Evolutionary conservation across 1,140 invertebrate genomes (phyloP).

Genomic region (Drosophila cardini): DNA sequence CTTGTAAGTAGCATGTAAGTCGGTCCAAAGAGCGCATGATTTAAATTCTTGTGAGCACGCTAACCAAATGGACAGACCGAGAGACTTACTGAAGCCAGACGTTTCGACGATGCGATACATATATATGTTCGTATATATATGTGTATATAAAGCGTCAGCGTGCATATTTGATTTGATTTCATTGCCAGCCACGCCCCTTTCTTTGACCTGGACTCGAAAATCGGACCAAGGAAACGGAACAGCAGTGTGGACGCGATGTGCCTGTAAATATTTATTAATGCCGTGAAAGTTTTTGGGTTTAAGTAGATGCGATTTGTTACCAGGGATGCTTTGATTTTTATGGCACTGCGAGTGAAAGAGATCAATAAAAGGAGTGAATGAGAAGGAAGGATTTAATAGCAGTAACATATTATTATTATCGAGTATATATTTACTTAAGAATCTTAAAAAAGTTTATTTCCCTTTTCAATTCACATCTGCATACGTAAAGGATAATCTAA

Average conservation of each 20-base stretch:
- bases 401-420: slow-evolving; percentile 34
- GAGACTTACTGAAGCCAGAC: slow-evolving; percentile 16
- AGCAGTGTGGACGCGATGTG: slow-evolving; percentile 68
- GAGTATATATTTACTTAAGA: slow-evolving; percentile 21
- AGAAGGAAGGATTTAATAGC: neutral
- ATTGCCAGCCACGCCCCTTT: slow-evolving; percentile 52
- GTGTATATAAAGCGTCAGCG: slow-evolving; percentile 69
- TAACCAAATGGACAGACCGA: slow-evolving; percentile 31
- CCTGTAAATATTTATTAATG: slow-evolving; percentile 83
- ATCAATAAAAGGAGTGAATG: slow-evolving; percentile 28
- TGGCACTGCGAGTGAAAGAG: slow-evolving; percentile 32
- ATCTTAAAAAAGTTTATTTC: slow-evolving; percentile 5
- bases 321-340: slow-evolving; percentile 71
- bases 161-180: slow-evolving; percentile 83
- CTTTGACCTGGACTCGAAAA: neutral
- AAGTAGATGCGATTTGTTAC: slow-evolving; percentile 57
- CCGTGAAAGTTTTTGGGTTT: slow-evolving; percentile 60
- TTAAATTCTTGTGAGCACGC: slow-evolving; percentile 81
- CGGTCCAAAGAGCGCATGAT: slow-evolving; percentile 60
- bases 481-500: neutral
- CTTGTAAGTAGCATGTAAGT: slow-evolving; percentile 80
- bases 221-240: neutral
- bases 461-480: neutral
- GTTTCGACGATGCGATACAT: slow-evolving; percentile 31
- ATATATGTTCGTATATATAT: slow-evolving; percentile 59